Evolutionary conservation across 1,140 invertebrate genomes (phyloP), one percentile per base, ranked within the genome.

Genomic region (Dendroctonus ponderosae): DNA sequence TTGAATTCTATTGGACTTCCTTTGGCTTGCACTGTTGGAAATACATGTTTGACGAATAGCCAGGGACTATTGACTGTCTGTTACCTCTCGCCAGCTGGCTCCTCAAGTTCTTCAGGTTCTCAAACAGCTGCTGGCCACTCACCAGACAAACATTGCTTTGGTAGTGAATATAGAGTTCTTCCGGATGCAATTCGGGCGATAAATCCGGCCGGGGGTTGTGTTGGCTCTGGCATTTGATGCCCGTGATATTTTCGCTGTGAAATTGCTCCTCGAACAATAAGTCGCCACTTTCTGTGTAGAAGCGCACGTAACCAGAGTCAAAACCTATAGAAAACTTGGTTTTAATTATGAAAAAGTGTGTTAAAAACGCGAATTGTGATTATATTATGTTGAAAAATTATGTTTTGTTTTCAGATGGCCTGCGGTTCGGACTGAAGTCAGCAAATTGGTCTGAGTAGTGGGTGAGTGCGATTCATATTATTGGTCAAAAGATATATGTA

Each of bases 271-370:
- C 87, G 11, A 96, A 80, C 40, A 98, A 81, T 44, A 94, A 81
- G 69, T 87, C 85, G 41, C 92, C 93, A 73, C 85, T 88, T 83
- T 96, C 94, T 7, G 92, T 94, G 76, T 95, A 97, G 80, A 97
- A 94, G 68, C 88, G 82, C 41, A 97, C 82, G 81, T 85, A 87
- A 40, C 96, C 96, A 67, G 89, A 89, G 70, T 85, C 86, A 72
- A 95, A 92, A 15, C 95, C 95, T 62, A 62, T 44, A 59, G 52
- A 3, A 50, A 52, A 40, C n/a, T n/a, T n/a, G n/a, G n/a, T n/a
- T n/a, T n/a, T n/a, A n/a, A n/a, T n/a, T n/a, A n/a, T n/a, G n/a
- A n/a, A n/a, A n/a, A n/a, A n/a, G n/a, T n/a, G n/a, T n/a, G n/a
- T n/a, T n/a, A n/a, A n/a, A n/a, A n/a, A n/a, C n/a, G n/a, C n/a